Conservation (phyloP, 2,797 vertebrate species). For the Mus spretus region DNA sequence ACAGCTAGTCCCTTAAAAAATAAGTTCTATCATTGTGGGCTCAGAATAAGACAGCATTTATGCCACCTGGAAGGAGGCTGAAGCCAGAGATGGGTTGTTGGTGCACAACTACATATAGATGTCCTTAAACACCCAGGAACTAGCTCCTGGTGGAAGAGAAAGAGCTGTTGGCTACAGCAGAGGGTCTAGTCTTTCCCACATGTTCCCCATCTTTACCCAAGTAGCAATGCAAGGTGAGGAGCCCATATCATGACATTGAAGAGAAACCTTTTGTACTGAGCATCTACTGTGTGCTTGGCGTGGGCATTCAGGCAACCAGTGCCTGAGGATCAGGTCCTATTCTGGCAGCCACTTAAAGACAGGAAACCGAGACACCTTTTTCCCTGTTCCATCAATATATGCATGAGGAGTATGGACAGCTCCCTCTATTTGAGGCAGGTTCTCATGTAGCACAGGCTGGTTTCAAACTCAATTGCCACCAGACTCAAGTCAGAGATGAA, state of each 20-base stretch:
- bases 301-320: not conserved
- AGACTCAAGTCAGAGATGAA: not conserved
- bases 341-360: not conserved
- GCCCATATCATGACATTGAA: accelerated
- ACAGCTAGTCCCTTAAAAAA: constrained; percentile 96
- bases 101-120: constrained; percentile 96
- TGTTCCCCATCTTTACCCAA: accelerated
- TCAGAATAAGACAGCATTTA: constrained; percentile 96
- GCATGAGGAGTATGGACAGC: too few relatives aligned
- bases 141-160: constrained; percentile 90
- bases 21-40: constrained; percentile 97
- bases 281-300: not conserved
- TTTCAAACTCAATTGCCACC: not conserved
- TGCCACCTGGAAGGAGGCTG: constrained; percentile 92
- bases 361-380: too few relatives aligned
- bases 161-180: not conserved
- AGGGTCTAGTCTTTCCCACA: not conserved
- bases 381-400: not conserved
- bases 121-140: constrained; percentile 98
- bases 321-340: not conserved
- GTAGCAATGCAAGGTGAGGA: not conserved
- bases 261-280: not conserved
- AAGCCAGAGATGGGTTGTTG: constrained; percentile 95
- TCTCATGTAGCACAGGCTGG: not conserved
- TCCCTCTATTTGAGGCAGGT: not conserved